Conservation (phyloP, 2,888 invertebrate species). For the Pherbina coryleti region DNA sequence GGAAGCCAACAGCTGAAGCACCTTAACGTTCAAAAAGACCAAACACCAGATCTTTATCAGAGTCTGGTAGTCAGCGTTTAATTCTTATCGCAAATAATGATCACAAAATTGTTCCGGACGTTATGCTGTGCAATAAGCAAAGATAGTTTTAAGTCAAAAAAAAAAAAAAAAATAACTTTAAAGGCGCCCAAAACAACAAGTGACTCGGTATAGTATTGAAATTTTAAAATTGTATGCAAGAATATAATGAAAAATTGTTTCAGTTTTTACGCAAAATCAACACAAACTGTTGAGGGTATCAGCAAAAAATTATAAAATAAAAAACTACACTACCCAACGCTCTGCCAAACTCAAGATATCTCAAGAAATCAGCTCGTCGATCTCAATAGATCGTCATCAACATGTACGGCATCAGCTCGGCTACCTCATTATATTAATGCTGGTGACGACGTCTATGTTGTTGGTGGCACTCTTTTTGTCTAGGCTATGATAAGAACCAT, state of each 20-base stretch:
- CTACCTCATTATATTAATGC: slow-evolving; percentile 35
- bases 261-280: background rate
- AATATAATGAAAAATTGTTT: background rate
- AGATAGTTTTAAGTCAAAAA: background rate
- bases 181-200: background rate
- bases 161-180: background rate
- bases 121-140: background rate
- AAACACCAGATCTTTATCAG: slow-evolving; percentile 27
- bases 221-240: background rate
- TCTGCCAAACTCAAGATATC: background rate
- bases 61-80: background rate
- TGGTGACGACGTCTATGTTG: slow-evolving; percentile 2
- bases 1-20: background rate
- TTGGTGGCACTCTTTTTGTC: background rate
- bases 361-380: slow-evolving; percentile 12
- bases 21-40: background rate
- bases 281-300: too few relatives aligned
- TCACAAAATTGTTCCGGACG: background rate
- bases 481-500: slow-evolving; percentile 18
- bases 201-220: background rate
- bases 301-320: too few relatives aligned
- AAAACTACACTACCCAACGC: background rate
- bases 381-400: slow-evolving; percentile 34
- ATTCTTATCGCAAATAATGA: slow-evolving; percentile 19
- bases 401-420: slow-evolving; percentile 1